Evolutionary conservation across 2,113 vertebrate species (phyloP).

Genomic region (Phainopepla nitens): DNA sequence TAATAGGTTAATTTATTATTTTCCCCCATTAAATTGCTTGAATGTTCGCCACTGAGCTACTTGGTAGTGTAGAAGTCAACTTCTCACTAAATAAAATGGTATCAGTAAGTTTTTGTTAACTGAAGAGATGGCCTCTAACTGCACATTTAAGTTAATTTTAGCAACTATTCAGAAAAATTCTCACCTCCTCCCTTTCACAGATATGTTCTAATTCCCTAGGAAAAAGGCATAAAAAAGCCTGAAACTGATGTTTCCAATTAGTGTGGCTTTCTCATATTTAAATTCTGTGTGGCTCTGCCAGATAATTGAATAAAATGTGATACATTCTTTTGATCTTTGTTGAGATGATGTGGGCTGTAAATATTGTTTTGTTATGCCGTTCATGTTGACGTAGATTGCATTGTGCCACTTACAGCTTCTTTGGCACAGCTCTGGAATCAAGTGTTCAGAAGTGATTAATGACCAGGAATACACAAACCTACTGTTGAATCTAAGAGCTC

Average conservation of each 20-base stretch:
- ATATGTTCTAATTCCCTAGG: conserved; percentile 14
- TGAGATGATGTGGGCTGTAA: not conserved
- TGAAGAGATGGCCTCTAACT: conserved; percentile 32
- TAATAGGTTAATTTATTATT: not conserved
- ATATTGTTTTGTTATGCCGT: not conserved
- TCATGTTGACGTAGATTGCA: not conserved
- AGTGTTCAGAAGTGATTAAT: conserved; percentile 33
- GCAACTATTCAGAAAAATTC: conserved; percentile 40
- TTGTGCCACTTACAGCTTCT: not conserved
- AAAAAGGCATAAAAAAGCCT: conserved; percentile 3
- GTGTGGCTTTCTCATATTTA: not conserved
- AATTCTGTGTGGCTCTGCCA: not conserved
- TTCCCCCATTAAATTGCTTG: not conserved
- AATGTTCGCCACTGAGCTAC: not conserved
- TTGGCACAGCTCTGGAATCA: not conserved
- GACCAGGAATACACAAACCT: not conserved
- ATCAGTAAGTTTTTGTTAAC: conserved; percentile 17
- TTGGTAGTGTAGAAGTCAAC: not conserved
- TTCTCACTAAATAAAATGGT: conserved; percentile 6
- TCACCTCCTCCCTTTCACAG: conserved; percentile 16
- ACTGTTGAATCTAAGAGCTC: not conserved
- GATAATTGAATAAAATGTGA: conserved; percentile 25
- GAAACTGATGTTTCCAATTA: conserved; percentile 38
- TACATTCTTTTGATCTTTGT: conserved; percentile 32
- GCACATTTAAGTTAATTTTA: conserved; percentile 50